phyloP scores from a whole-genome alignment of 2,113 vertebrate genomes.

The Rhizomys pruinosus region DNA sequence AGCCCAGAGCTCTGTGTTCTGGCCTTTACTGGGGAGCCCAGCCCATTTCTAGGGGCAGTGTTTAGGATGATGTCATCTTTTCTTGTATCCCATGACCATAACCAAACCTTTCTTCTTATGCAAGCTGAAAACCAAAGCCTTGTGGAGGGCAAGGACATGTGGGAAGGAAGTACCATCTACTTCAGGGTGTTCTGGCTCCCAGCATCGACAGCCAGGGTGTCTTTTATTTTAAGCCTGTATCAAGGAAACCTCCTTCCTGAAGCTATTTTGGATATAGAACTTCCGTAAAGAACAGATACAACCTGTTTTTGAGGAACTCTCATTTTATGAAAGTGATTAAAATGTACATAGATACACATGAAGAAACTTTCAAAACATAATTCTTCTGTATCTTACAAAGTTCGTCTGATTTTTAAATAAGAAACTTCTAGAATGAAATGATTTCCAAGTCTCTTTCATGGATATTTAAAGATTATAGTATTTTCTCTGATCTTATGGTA shows the following conservation, averaged over 20 bases:
- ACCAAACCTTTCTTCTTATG: neutral
- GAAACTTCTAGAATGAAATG: conserved; percentile 57
- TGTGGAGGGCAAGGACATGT: neutral
- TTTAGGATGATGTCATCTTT: neutral
- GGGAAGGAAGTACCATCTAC: neutral
- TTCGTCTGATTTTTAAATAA: conserved; percentile 43
- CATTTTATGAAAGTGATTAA: conserved; percentile 53
- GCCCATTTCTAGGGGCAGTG: neutral
- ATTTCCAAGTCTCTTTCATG: conserved; percentile 44
- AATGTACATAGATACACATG: conserved; percentile 58
- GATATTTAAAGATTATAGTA: conserved; percentile 26
- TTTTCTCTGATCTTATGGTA: conserved; percentile 23
- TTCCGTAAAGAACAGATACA: conserved; percentile 64
- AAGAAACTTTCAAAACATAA: conserved; percentile 48
- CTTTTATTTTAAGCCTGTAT: conserved; percentile 72
- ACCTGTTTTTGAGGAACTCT: conserved; percentile 70
- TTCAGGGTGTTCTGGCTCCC: conserved; percentile 10
- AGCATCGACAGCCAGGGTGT: conserved; percentile 28
- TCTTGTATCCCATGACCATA: neutral
- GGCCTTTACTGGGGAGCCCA: neutral
- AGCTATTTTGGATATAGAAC: conserved; percentile 69
- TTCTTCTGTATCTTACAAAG: conserved; percentile 35
- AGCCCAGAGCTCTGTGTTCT: neutral
- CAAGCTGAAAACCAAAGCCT: neutral
- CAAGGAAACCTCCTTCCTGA: conserved; percentile 70